These are phyloP conservation scores for Dunckerocampus dactyliophorus DNA, from an alignment of 2,113 vertebrate genomes.

Conservation along the genomic window DNA sequence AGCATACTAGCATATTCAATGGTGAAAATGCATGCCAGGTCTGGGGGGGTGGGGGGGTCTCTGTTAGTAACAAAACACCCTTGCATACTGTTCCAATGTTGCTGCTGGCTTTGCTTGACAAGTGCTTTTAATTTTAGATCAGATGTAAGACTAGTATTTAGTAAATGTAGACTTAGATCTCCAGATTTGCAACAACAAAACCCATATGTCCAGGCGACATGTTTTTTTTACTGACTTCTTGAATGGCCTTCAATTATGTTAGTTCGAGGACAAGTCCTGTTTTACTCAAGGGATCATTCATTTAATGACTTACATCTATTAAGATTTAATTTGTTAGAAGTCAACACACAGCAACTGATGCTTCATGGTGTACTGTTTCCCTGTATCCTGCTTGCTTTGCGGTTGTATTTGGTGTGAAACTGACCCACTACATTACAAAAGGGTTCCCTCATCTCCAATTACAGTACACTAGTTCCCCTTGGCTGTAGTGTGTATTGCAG, in stretches of 20 bases:
- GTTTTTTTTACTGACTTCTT: not conserved
- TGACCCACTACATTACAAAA: constrained; percentile 32
- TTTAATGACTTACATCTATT: not conserved
- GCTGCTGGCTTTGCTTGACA: not conserved
- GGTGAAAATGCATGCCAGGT: too few species aligned
- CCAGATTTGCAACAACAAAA: not conserved
- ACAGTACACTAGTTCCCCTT: constrained; percentile 39
- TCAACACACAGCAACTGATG: constrained; percentile 5
- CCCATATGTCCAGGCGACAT: not conserved
- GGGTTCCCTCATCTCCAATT: constrained; percentile 56
- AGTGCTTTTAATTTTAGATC: not conserved
- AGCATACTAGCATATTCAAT: too few species aligned
- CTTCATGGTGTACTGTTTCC: constrained; percentile 9
- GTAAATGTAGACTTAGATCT: not conserved
- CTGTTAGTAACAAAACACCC: not conserved
- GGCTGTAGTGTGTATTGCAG: not conserved
- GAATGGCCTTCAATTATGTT: not conserved
- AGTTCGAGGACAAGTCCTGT: too few species aligned
- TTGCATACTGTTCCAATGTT: not conserved
- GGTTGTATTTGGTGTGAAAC: constrained; percentile 45
- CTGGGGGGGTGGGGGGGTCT: too few species aligned
- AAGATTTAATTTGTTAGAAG: constrained; percentile 17
- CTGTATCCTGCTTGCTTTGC: constrained; percentile 16
- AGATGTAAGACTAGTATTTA: not conserved
- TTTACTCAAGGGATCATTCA: not conserved